A percentile compares a stretch with the other conserved stretches of the same genome.
phyloP scores from a whole-genome alignment of 1,140 invertebrate genomes.

The Drosophila trapezifrons region DNA sequence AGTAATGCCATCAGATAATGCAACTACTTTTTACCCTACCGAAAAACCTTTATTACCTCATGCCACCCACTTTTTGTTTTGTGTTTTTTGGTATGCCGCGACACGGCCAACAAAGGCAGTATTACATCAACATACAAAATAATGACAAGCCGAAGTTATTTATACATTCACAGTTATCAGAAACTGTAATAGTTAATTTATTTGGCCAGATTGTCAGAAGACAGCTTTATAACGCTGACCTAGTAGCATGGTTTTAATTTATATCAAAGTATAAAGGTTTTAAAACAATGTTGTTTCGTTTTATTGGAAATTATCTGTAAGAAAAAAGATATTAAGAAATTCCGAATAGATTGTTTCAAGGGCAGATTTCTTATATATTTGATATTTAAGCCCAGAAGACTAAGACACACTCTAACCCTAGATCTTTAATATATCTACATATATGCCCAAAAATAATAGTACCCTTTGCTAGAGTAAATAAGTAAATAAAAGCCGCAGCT shows the following conservation, averaged over 20 bases:
- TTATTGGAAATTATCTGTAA: neutral
- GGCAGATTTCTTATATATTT: neutral
- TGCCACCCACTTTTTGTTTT: slow-evolving; percentile 13
- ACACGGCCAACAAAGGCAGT: slow-evolving; percentile 41
- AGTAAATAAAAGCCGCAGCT: slow-evolving; percentile 8
- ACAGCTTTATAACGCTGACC: neutral
- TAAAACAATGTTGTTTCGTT: neutral
- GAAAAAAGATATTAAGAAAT: neutral
- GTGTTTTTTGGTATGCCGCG: slow-evolving; percentile 15
- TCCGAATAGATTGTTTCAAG: neutral
- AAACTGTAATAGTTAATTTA: neutral
- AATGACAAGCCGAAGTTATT: neutral
- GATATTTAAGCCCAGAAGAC: too few species aligned
- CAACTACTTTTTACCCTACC: slow-evolving; percentile 25
- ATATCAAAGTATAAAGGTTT: neutral
- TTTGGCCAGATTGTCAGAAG: neutral
- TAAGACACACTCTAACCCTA: too few species aligned
- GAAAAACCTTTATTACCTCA: slow-evolving; percentile 7
- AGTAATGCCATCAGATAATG: slow-evolving; percentile 33
- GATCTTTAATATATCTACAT: too few species aligned
- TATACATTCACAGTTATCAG: neutral
- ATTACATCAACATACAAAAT: slow-evolving; percentile 35
- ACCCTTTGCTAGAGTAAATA: slow-evolving; percentile 6
- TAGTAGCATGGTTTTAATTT: neutral
- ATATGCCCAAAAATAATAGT: neutral